Evolutionary conservation across 2,113 vertebrate species (phyloP).

Genomic region (Amphiprion percula): DNA sequence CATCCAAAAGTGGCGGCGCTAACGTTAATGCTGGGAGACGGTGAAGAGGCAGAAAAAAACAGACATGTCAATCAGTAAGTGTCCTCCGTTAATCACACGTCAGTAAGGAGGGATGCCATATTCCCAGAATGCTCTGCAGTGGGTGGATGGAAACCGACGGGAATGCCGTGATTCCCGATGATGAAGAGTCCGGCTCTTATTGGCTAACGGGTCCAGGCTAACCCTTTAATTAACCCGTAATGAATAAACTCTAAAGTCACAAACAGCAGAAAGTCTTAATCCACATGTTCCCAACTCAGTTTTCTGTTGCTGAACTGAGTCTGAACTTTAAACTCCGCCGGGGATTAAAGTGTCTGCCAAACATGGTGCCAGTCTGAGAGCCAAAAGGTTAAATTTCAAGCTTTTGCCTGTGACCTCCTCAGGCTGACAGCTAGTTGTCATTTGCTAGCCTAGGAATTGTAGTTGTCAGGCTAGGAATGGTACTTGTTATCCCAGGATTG

Average conservation of each 20-base stretch:
- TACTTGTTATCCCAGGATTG: too few relatives aligned
- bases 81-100: constrained; percentile 47
- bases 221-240: too few relatives aligned
- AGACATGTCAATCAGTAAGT: constrained; percentile 28
- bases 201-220: too few relatives aligned
- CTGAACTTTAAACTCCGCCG: constrained; percentile 21
- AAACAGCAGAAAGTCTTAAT: neutral
- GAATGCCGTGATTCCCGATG: constrained; percentile 31
- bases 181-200: too few relatives aligned
- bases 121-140: constrained; percentile 41
- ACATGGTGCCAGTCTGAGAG: too few relatives aligned
- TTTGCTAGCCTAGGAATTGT: too few relatives aligned
- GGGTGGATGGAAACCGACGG: constrained; percentile 20
- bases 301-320: constrained; percentile 16
- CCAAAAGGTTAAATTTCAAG: too few relatives aligned
- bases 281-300: neutral
- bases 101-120: constrained; percentile 24
- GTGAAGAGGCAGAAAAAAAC: constrained; percentile 9
- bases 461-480: too few relatives aligned
- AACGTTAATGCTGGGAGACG: constrained; percentile 40
- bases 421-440: too few relatives aligned
- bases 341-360: neutral
- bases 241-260: neutral
- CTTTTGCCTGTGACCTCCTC: too few relatives aligned
- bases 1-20: constrained; percentile 36